A percentile compares a stretch with the other conserved stretches of the same genome.
phyloP scores from a whole-genome alignment of 2,888 invertebrate genomes.

The Melinaea menophilus region DNA sequence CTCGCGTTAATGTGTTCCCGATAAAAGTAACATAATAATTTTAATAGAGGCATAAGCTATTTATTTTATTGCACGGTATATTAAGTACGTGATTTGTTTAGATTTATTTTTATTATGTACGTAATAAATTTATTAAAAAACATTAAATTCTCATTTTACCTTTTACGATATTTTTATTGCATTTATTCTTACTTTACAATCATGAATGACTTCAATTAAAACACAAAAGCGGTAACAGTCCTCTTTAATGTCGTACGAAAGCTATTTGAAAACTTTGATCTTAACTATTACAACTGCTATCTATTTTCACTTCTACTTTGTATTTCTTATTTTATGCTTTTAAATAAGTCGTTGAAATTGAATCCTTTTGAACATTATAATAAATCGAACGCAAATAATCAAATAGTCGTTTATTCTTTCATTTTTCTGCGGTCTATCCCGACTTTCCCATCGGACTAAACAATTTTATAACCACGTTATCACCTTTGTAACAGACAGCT shows the following conservation, averaged over 20 bases:
- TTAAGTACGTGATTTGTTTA: slow-evolving; percentile 11
- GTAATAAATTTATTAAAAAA: slow-evolving; percentile 9
- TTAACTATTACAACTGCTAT: too few relatives aligned
- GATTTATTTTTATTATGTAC: slow-evolving; percentile 13
- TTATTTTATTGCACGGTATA: slow-evolving; percentile 30
- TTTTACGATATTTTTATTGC: neutral
- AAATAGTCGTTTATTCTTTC: slow-evolving; percentile 9
- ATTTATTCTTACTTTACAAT: neutral
- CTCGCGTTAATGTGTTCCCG: slow-evolving; percentile 17
- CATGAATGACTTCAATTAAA: neutral
- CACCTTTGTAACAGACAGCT: slow-evolving; percentile 23
- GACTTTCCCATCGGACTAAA: slow-evolving; percentile 27
- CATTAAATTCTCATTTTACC: slow-evolving; percentile 8
- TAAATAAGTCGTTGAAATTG: neutral
- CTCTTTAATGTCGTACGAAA: too few relatives aligned
- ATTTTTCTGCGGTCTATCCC: slow-evolving; percentile 23
- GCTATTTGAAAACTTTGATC: too few relatives aligned
- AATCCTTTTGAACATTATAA: neutral
- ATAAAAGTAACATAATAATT: slow-evolving; percentile 22
- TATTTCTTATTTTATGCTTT: too few relatives aligned
- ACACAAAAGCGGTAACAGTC: neutral
- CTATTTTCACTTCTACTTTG: too few relatives aligned
- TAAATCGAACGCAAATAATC: slow-evolving; percentile 4
- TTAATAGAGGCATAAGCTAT: slow-evolving; percentile 32
- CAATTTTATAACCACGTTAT: slow-evolving; percentile 30